Evolutionary conservation across 2,113 vertebrate genomes (phyloP), one percentile per base, ranked within the genome.

Genomic region (Xiphorhynchus elegans): DNA sequence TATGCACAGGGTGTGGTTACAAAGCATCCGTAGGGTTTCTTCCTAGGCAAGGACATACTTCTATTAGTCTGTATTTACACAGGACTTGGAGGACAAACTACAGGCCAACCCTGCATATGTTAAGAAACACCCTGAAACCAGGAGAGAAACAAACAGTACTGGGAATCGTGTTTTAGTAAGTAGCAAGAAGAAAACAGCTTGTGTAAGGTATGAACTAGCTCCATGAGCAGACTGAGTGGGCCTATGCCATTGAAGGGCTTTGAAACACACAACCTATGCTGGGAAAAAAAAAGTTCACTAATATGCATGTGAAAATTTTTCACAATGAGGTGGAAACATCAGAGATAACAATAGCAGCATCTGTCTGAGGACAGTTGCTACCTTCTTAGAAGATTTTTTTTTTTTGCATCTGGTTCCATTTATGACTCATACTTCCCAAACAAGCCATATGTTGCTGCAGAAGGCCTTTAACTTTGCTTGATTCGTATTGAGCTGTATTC

Each of bases 371-470:
- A 96, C 64, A 94, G 90, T 96, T 91, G 39, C 82, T 94, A 97
- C 95, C 95, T 97, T 97, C 93, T 97, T 84, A 73, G 29, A 68
- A 77, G 17, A 40, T 95, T 52, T 56, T 25, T 84, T 50, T 85
- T 91, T 89, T 93, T 95, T 96, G 76, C 97, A 98, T 98, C 96
- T 98, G 97, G 87, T 97, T 98, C 91, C 81, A 93, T 93, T 97
- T 97, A 98, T 98, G 97, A 98, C 82, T 98, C 98, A 97, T 94
- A 94, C 89, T 97, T 98, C 97, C 97, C 93, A 97, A 95, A 93
- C 77, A 96, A 98, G 90, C 92, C 95, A 96, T 97, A 97, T 98
- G 97, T 94, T 97, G 74, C 91, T 95, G 78, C 85, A 97, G 87
- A 97, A 97, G 89, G 95, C 89, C 94, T 89, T 97, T 93, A 97